phyloP scores from a whole-genome alignment of 2,888 invertebrate species.

The Scaptomyza cyrtandrae region DNA sequence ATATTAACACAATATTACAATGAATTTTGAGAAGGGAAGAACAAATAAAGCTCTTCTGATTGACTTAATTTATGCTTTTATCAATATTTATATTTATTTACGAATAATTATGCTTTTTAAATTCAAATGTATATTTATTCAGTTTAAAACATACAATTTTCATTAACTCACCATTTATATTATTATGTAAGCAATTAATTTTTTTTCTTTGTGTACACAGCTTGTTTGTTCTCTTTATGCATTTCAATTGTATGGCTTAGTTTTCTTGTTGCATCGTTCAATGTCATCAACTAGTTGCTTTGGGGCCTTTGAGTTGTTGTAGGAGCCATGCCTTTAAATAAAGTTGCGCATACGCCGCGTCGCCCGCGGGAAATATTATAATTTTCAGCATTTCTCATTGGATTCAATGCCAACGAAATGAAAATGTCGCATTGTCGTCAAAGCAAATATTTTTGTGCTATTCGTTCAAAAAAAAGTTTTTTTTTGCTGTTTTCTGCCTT shows the following conservation, averaged over 20 bases:
- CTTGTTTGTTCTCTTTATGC: not conserved
- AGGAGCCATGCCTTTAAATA: slow-evolving; percentile 16
- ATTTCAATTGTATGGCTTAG: not conserved
- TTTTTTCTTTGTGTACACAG: not conserved
- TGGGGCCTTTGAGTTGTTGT: slow-evolving; percentile 29
- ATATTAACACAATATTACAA: not conserved
- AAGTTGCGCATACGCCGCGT: slow-evolving; percentile 61
- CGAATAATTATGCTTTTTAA: not conserved
- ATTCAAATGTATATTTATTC: not conserved
- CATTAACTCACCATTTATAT: not conserved
- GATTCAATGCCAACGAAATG: slow-evolving; percentile 32
- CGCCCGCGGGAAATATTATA: slow-evolving; percentile 13
- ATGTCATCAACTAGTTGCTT: slow-evolving; percentile 21
- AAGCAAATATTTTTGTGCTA: slow-evolving; percentile 59
- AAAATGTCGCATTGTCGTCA: slow-evolving; percentile 42
- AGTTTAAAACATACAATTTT: not conserved
- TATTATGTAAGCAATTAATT: not conserved
- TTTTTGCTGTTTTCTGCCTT: not conserved
- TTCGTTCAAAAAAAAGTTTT: not conserved
- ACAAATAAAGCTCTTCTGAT: not conserved
- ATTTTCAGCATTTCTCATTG: not conserved
- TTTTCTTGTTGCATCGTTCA: not conserved
- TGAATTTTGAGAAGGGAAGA: not conserved
- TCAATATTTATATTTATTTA: not conserved
- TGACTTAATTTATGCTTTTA: not conserved